A percentile compares a stretch with the other conserved stretches of the same genome.
Conservation (phyloP, 1,140 invertebrate genomes). For the Eriosoma lanigerum region DNA sequence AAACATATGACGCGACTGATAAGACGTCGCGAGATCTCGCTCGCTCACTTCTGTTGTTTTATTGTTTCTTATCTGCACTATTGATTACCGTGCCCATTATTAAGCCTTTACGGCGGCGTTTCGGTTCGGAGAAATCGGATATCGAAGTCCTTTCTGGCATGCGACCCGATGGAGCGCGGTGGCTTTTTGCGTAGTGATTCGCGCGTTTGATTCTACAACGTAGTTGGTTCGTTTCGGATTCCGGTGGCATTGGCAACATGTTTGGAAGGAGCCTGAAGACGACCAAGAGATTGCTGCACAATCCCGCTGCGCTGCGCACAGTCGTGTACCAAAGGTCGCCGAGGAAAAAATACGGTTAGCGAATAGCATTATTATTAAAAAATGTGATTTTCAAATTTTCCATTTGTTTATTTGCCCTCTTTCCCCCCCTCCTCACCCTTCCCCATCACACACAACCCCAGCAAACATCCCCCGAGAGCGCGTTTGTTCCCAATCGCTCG, state of each 20-base stretch:
- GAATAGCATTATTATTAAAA: neutral
- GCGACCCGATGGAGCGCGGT: constrained; percentile 12
- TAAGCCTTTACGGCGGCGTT: neutral
- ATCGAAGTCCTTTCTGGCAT: neutral
- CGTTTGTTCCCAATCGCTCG: too few species aligned
- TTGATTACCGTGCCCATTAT: neutral
- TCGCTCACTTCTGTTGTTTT: neutral
- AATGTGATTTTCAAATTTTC: neutral
- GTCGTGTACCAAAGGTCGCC: constrained; percentile 39
- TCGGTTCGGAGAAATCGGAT: neutral
- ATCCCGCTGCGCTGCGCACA: constrained; percentile 17
- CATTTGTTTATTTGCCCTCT: too few species aligned
- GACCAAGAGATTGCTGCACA: constrained; percentile 23
- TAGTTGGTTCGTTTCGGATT: too few species aligned
- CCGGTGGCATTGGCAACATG: neutral
- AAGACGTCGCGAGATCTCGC: neutral
- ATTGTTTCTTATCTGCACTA: constrained; percentile 19
- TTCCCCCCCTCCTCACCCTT: too few species aligned
- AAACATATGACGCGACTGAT: constrained; percentile 47
- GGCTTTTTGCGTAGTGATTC: neutral
- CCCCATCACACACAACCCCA: too few species aligned
- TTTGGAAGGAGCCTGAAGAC: constrained; percentile 30
- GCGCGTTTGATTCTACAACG: neutral
- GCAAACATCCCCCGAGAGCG: too few species aligned
- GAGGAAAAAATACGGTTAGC: constrained; percentile 47